Conservation (phyloP, 2,797 vertebrate genomes). For the Amblyopsis hoosieri region DNA sequence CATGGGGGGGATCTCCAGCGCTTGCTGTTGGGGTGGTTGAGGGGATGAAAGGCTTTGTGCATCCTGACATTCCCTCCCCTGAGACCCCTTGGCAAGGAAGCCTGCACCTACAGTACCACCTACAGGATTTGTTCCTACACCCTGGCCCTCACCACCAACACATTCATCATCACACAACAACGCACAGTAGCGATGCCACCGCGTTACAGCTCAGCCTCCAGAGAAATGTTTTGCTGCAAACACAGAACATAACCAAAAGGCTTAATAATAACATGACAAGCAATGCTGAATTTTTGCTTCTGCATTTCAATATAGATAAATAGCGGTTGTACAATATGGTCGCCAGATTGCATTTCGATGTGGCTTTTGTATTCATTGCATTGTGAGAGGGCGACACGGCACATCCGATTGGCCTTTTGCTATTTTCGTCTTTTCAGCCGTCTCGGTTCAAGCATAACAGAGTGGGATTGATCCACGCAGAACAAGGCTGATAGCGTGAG, state of each 20-base stretch:
- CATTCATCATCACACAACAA: constrained; percentile 30
- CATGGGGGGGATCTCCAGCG: constrained; percentile 67
- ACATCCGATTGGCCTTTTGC: constrained; percentile 10
- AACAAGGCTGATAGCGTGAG: constrained; percentile 11
- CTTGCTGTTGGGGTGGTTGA: constrained; percentile 36
- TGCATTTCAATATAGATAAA: constrained; percentile 32
- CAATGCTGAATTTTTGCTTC: constrained; percentile 45
- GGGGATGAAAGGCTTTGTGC: constrained; percentile 67
- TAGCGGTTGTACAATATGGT: constrained; percentile 12
- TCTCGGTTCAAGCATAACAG: background rate
- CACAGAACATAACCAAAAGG: background rate
- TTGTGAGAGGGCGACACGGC: constrained; percentile 8
- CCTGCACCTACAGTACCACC: constrained; percentile 32
- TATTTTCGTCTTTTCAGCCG: background rate
- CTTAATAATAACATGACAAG: background rate
- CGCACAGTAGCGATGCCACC: constrained; percentile 6
- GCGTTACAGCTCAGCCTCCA: constrained; percentile 18
- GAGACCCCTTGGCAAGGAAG: constrained; percentile 50
- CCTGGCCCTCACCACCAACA: constrained; percentile 6
- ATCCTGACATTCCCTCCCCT: constrained; percentile 53
- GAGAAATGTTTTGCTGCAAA: constrained; percentile 1
- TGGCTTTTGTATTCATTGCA: constrained; percentile 15
- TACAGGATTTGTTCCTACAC: constrained; percentile 28
- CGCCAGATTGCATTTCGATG: constrained; percentile 13
- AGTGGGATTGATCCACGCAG: constrained; percentile 12